Evolutionary conservation across 2,113 vertebrate genomes (phyloP).

Genomic region (Callipepla californica): DNA sequence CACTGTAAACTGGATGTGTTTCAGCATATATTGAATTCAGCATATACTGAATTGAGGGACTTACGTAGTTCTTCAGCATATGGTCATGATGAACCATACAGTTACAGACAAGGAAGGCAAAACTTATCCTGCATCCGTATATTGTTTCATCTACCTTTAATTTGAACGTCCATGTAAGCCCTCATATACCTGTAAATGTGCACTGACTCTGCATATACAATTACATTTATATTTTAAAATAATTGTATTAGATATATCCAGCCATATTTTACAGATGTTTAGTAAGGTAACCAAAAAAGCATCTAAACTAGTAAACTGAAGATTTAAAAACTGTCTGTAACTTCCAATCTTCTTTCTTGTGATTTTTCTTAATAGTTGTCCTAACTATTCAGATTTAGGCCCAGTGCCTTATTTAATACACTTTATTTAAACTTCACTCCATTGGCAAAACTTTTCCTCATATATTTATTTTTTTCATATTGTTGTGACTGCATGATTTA

Average conservation of each 20-base stretch:
- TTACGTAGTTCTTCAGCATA: neutral
- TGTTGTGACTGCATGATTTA: neutral
- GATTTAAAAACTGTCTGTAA: neutral
- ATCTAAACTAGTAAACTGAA: neutral
- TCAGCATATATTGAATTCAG: neutral
- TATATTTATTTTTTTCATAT: neutral
- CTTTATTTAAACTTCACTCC: neutral
- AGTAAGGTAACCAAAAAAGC: neutral
- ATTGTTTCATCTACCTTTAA: neutral
- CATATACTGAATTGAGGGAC: rapidly evolving
- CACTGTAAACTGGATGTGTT: neutral
- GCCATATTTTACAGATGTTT: neutral
- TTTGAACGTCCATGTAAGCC: neutral
- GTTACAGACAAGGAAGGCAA: neutral
- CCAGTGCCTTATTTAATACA: neutral
- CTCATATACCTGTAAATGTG: rapidly evolving
- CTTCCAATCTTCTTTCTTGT: neutral
- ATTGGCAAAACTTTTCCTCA: neutral
- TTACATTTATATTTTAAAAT: neutral
- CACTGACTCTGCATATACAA: neutral
- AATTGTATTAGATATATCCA: neutral
- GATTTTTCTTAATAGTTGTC: neutral
- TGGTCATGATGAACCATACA: neutral
- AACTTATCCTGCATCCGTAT: neutral
- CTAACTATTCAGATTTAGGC: neutral